These are phyloP conservation scores for Hippocampus comes DNA, from an alignment of 2,113 vertebrate genomes.

Conservation along the genomic window DNA sequence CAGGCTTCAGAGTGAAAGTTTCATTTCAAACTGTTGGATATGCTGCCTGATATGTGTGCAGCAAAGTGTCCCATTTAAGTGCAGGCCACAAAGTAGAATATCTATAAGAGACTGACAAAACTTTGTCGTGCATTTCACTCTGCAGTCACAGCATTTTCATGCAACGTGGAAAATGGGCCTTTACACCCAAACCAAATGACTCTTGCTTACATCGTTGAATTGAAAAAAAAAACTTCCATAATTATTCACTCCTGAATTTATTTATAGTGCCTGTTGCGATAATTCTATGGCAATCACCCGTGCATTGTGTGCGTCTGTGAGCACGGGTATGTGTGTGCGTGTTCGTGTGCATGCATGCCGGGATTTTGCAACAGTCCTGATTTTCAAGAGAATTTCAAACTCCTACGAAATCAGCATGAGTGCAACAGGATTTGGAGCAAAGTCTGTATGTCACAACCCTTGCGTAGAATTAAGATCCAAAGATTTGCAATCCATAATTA, in stretches of 20 bases:
- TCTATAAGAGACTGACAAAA: background rate
- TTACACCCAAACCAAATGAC: conserved; percentile 38
- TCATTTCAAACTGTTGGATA: conserved; percentile 5
- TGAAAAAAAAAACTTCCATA: background rate
- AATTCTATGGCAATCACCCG: no score
- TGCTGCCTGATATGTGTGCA: conserved; percentile 6
- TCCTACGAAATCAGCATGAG: background rate
- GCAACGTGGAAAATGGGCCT: conserved; percentile 13
- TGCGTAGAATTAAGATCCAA: conserved; percentile 1
- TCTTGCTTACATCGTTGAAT: conserved; percentile 12
- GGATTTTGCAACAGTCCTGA: conserved; percentile 5
- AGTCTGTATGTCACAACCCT: conserved; percentile 17
- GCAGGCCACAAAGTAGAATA: background rate
- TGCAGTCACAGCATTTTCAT: background rate
- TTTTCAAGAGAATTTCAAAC: conserved; percentile 5
- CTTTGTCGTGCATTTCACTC: background rate
- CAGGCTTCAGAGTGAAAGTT: no score
- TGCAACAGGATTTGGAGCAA: conserved; percentile 3
- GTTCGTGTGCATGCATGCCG: background rate
- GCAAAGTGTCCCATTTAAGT: background rate
- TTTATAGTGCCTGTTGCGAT: background rate
- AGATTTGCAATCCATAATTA: background rate
- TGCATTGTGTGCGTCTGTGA: background rate
- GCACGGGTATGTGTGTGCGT: conserved; percentile 1
- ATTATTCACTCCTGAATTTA: conserved; percentile 1